Conservation (phyloP, 2,113 vertebrate genomes). For the Eptatretus burgeri region DNA sequence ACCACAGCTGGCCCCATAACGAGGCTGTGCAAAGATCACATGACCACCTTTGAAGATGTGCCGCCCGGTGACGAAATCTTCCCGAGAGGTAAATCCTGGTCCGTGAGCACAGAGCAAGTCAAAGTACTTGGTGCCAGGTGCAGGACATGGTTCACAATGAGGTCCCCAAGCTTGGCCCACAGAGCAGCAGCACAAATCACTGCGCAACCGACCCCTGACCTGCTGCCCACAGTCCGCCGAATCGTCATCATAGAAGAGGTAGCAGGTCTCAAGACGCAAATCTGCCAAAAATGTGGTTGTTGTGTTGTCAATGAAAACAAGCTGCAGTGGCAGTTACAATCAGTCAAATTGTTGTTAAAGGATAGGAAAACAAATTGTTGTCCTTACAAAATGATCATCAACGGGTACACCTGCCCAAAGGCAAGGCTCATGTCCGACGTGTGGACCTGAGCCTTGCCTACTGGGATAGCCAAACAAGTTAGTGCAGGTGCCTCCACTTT, state of each 20-base stretch:
- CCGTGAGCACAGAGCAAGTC: constrained; percentile 55
- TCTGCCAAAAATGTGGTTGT: constrained; percentile 13
- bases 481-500: too few relatives aligned
- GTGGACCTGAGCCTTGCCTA: too few relatives aligned
- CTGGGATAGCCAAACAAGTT: too few relatives aligned
- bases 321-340: too few relatives aligned
- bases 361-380: too few relatives aligned
- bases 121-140: constrained; percentile 28
- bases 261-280: constrained; percentile 24
- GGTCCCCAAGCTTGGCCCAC: constrained; percentile 73
- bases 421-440: too few relatives aligned
- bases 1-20: too few relatives aligned
- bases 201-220: constrained; percentile 36
- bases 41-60: constrained; percentile 68
- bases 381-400: too few relatives aligned
- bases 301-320: too few relatives aligned
- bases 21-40: not conserved
- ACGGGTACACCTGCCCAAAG: too few relatives aligned
- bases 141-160: constrained; percentile 68
- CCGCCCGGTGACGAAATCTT: constrained; percentile 56
- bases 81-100: constrained; percentile 46
- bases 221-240: constrained; percentile 25
- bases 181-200: constrained; percentile 82
- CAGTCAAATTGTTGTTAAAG: too few relatives aligned
- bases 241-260: constrained; percentile 40